phyloP scores from a whole-genome alignment of 2,888 invertebrate genomes.

The Drosophila kanekoi region DNA sequence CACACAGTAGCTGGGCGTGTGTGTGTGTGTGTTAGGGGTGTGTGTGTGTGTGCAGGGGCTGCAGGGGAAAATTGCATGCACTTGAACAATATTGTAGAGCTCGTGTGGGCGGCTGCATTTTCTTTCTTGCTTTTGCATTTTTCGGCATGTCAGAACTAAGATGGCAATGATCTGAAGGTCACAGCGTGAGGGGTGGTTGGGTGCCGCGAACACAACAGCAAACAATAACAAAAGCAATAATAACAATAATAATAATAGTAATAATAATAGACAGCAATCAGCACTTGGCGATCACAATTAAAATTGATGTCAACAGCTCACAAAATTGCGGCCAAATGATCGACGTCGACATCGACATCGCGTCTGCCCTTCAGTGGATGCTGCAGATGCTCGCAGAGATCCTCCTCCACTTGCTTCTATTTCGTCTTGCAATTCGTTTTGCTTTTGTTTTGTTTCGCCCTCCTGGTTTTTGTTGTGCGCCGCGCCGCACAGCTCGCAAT shows the following conservation, averaged over 20 bases:
- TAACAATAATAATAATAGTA: neutral
- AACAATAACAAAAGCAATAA: slow-evolving; percentile 10
- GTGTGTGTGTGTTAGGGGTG: neutral
- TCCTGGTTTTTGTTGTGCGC: slow-evolving; percentile 7
- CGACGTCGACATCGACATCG: slow-evolving; percentile 26
- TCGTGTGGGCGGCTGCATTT: slow-evolving; percentile 36
- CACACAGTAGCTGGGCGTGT: slow-evolving; percentile 7
- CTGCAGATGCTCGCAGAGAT: slow-evolving; percentile 4
- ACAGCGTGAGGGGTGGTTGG: neutral
- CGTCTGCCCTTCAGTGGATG: slow-evolving; percentile 32
- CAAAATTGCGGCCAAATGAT: slow-evolving; percentile 61
- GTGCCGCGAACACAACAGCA: slow-evolving; percentile 7
- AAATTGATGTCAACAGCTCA: slow-evolving; percentile 76
- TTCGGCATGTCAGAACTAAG: slow-evolving; percentile 51
- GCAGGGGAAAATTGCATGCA: slow-evolving; percentile 42
- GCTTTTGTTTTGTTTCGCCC: slow-evolving; percentile 17
- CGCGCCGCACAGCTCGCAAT: slow-evolving; percentile 40
- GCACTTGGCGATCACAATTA: slow-evolving; percentile 70
- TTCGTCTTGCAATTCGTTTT: slow-evolving; percentile 28
- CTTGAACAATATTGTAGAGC: slow-evolving; percentile 39
- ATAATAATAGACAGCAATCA: slow-evolving; percentile 46
- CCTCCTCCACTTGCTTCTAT: slow-evolving; percentile 22
- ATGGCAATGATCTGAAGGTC: slow-evolving; percentile 59
- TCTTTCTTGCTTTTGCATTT: slow-evolving; percentile 34
- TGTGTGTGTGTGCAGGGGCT: neutral